A percentile compares a stretch with the other conserved stretches of the same genome.
Evolutionary conservation across 2,797 vertebrate species (phyloP).

Genomic region (Phataginus tetradactyla): DNA sequence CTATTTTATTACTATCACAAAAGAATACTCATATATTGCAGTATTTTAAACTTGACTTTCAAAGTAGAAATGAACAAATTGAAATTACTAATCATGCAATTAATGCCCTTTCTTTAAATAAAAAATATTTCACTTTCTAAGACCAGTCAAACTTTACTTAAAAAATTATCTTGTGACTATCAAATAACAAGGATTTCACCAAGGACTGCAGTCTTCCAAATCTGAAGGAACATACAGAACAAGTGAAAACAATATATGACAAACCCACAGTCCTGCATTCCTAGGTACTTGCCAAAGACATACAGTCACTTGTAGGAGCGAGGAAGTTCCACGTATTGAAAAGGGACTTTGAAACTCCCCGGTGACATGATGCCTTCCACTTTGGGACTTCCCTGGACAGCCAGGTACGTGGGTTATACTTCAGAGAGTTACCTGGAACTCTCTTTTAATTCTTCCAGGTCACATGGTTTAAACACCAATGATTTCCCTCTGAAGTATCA

Average conservation of each 20-base stretch:
- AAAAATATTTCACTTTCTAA: slow-evolving; percentile 16
- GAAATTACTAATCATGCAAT: neutral
- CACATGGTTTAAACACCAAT: neutral
- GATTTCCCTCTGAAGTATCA: neutral
- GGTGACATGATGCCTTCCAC: neutral
- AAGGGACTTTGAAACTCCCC: neutral
- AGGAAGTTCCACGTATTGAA: neutral
- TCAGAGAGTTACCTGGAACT: neutral
- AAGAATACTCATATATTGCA: neutral
- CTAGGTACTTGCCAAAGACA: neutral
- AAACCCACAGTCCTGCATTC: neutral
- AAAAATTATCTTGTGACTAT: neutral
- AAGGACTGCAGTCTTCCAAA: neutral
- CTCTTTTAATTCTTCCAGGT: neutral
- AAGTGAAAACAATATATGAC: neutral
- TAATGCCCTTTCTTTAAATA: neutral
- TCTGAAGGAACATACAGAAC: neutral
- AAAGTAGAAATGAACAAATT: neutral
- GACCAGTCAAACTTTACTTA: neutral
- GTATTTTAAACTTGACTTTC: slow-evolving; percentile 23
- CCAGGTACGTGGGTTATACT: neutral
- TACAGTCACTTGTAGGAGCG: neutral
- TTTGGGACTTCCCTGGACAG: neutral
- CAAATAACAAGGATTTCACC: neutral
- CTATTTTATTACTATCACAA: neutral